Conservation (phyloP, 2,888 invertebrate species). For the Lordiphosa fenestrarum region DNA sequence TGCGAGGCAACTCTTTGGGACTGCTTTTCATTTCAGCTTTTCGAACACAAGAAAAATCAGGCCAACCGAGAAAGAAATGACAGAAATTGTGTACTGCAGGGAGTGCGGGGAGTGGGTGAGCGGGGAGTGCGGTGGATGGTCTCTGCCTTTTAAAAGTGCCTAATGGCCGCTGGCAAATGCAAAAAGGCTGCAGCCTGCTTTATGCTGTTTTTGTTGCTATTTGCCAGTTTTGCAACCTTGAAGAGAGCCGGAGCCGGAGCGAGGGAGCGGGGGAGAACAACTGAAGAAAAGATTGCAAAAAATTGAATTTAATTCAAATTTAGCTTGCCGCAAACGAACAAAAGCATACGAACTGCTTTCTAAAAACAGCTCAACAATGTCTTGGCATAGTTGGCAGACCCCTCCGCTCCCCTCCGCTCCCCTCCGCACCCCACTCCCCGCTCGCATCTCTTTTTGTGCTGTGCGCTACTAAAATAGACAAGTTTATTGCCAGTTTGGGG, state of each 20-base stretch:
- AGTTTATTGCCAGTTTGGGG: constrained; percentile 71
- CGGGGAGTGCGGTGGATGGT: background rate
- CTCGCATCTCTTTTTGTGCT: constrained; percentile 30
- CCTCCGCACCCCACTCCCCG: background rate
- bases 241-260: constrained; percentile 28
- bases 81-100: constrained; percentile 5
- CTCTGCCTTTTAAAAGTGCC: constrained; percentile 38
- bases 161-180: constrained; percentile 58
- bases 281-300: constrained; percentile 18
- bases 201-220: constrained; percentile 16
- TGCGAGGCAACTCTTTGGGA: constrained; percentile 50
- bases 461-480: constrained; percentile 67
- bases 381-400: constrained; percentile 34
- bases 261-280: background rate
- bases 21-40: constrained; percentile 43
- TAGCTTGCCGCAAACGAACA: constrained; percentile 43
- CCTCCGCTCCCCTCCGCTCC: background rate
- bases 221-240: constrained; percentile 55
- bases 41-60: constrained; percentile 43
- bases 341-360: constrained; percentile 32
- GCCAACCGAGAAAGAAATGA: constrained; percentile 26
- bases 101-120: constrained; percentile 3
- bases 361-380: constrained; percentile 29
- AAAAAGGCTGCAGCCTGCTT: constrained; percentile 36
- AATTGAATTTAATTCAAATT: constrained; percentile 69